Percentiles rank a stretch among this genome's conserved stretches.
These are phyloP conservation scores for Luidia sarsii DNA, from an alignment of 53 echinoderm and acorn worm species.

Conservation along the genomic window DNA sequence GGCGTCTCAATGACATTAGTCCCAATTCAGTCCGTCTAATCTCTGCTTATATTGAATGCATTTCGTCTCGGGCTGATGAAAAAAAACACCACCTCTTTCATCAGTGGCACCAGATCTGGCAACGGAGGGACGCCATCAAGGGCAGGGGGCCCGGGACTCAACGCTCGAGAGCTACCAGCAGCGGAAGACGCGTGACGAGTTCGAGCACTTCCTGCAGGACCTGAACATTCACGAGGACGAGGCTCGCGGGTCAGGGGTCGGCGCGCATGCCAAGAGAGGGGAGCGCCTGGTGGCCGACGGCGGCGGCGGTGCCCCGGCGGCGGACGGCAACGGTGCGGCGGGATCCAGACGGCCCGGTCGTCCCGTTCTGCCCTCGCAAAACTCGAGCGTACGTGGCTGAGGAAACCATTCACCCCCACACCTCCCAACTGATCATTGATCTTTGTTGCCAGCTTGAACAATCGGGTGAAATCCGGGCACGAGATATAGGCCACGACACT, in stretches of 20 bases:
- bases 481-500: too few species aligned
- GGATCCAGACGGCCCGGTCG: not conserved
- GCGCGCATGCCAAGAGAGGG: not conserved
- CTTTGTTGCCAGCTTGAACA: too few species aligned
- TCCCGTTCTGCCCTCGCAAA: conserved; percentile 9
- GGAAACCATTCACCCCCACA: not conserved
- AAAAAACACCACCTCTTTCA: not conserved
- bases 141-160: too few species aligned
- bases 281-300: not conserved
- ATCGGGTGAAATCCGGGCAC: too few species aligned
- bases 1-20: too few species aligned
- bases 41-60: not conserved
- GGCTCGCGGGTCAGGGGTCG: not conserved
- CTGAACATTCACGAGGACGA: conserved; percentile 56
- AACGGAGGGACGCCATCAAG: conserved; percentile 19
- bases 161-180: conserved; percentile 82
- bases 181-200: conserved; percentile 84
- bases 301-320: conserved; percentile 1
- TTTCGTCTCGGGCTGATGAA: conserved; percentile 26
- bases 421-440: too few species aligned
- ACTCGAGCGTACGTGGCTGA: conserved; percentile 7
- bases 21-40: too few species aligned
- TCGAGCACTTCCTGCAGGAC: conserved; percentile 79
- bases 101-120: conserved; percentile 5
- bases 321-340: not conserved